Conservation (phyloP, 2,888 invertebrate genomes). For the Noctua janthe region DNA sequence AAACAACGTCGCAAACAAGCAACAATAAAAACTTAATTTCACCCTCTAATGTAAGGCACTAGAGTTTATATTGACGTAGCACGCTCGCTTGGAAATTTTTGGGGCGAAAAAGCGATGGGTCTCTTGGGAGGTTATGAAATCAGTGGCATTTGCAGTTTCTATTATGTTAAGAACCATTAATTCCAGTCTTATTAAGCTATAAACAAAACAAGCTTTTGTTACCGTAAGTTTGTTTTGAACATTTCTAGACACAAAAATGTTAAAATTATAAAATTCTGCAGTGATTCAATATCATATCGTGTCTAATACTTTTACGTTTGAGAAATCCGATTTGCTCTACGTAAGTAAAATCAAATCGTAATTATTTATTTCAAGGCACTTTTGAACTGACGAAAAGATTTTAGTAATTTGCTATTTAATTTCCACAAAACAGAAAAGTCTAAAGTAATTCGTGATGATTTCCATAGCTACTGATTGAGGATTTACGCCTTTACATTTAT, state of each 20-base stretch:
- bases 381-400: not conserved
- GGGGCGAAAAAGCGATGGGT: conserved; percentile 89
- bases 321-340: not conserved
- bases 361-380: not conserved
- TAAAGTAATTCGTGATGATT: not conserved
- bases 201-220: conserved; percentile 87
- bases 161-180: conserved; percentile 90
- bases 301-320: not conserved
- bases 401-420: not conserved
- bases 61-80: conserved; percentile 70
- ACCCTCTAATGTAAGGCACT: conserved; percentile 64
- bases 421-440: not conserved
- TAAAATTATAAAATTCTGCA: conserved; percentile 7
- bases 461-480: not conserved
- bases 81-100: conserved; percentile 75
- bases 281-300: not conserved
- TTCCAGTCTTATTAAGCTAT: conserved; percentile 89
- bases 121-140: conserved; percentile 91
- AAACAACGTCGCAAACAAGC: conserved; percentile 76
- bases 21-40: conserved; percentile 60
- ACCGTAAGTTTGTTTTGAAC: conserved; percentile 59
- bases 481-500: not conserved
- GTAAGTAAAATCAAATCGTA: not conserved
- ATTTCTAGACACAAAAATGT: conserved; percentile 21
- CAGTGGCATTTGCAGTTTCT: conserved; percentile 93